Conservation (phyloP, 37 sponge, comb jelly and placozoan species). For the Theonella swinhoei region DNA sequence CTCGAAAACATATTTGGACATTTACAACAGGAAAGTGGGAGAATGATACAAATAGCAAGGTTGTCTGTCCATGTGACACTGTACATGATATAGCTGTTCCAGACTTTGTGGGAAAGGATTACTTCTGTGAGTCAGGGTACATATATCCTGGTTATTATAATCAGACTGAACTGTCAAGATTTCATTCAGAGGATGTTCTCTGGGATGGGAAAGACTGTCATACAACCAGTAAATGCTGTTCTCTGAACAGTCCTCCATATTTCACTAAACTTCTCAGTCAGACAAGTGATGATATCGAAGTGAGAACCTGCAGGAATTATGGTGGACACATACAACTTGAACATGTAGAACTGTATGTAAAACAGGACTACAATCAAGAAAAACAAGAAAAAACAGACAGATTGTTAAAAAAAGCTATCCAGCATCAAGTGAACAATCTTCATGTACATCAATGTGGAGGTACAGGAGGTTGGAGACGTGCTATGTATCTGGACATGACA, state of each 20-base stretch:
- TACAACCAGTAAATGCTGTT: neutral
- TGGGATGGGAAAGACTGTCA: neutral
- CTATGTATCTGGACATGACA: constrained; percentile 7
- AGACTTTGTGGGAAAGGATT: neutral
- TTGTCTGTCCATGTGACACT: neutral
- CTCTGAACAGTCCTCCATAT: neutral
- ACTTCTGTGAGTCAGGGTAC: neutral
- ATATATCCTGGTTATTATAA: neutral
- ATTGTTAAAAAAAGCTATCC: too few species aligned
- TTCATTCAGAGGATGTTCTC: neutral
- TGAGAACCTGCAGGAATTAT: neutral
- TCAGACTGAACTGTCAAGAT: neutral
- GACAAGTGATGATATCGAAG: neutral
- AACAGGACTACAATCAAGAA: neutral
- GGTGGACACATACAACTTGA: neutral
- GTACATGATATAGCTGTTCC: neutral
- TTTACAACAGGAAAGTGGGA: neutral
- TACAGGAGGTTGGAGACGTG: neutral
- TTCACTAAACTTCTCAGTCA: neutral
- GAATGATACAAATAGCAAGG: neutral
- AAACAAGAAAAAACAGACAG: neutral
- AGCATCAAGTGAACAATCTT: neutral
- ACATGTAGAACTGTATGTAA: neutral
- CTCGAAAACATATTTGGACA: neutral
- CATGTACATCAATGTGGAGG: constrained; percentile 10